Conservation (phyloP, 2,113 vertebrate genomes). For the Pangasianodon gigas region DNA sequence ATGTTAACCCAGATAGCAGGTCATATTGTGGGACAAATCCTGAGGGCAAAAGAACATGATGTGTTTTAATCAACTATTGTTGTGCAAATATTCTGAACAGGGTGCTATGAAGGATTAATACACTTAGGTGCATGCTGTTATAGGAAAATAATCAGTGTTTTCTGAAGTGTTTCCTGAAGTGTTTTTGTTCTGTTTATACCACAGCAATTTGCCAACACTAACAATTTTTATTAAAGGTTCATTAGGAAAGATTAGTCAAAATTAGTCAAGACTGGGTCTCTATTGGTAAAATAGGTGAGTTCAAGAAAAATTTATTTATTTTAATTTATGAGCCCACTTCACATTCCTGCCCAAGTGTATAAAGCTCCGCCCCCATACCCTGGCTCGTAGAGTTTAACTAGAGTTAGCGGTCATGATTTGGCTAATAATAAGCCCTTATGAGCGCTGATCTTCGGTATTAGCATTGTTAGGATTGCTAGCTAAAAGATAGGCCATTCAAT, state of each 20-base stretch:
- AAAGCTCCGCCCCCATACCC: background rate
- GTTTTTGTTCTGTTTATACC: background rate
- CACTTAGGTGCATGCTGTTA: background rate
- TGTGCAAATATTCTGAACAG: background rate
- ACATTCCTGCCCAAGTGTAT: background rate
- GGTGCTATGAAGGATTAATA: background rate
- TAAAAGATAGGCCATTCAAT: background rate
- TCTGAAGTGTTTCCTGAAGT: background rate
- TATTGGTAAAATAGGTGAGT: background rate
- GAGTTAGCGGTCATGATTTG: background rate
- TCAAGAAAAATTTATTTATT: background rate
- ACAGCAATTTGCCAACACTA: background rate
- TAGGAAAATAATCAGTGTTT: background rate
- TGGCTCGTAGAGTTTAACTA: background rate
- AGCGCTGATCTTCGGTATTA: background rate
- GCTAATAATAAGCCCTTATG: background rate
- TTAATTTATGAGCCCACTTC: background rate
- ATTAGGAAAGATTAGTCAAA: background rate
- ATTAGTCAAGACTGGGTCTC: background rate
- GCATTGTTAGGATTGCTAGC: background rate
- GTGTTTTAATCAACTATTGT: background rate
- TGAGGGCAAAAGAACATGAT: background rate
- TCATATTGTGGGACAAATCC: background rate
- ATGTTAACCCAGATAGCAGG: background rate
- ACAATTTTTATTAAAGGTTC: background rate